Percentiles rank a stretch among this genome's conserved stretches.
Conservation (phyloP, 2,113 vertebrate genomes). For the Pterocles burchelli region DNA sequence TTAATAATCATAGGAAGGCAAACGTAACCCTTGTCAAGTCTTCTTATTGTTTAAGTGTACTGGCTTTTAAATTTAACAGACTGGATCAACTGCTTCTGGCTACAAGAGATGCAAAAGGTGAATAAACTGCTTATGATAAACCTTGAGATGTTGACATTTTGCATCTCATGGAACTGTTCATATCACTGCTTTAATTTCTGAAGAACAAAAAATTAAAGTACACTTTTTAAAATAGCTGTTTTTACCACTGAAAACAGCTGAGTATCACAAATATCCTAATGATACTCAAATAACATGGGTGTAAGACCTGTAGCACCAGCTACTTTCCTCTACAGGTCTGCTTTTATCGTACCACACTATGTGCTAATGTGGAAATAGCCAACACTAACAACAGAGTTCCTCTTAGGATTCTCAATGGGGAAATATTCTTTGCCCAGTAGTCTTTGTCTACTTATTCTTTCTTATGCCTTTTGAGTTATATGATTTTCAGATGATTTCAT, state of each 20-base stretch:
- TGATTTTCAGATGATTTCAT: background rate
- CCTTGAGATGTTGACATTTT: background rate
- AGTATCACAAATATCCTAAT: background rate
- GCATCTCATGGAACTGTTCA: background rate
- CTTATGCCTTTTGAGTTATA: background rate
- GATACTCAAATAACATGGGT: background rate
- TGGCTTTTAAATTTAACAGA: background rate
- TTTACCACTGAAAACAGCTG: background rate
- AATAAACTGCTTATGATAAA: background rate
- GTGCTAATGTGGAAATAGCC: background rate
- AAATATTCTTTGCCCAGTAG: background rate
- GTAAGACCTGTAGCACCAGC: background rate
- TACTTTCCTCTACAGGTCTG: background rate
- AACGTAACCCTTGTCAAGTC: background rate
- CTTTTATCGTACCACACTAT: background rate
- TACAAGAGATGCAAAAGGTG: background rate
- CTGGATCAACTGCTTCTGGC: background rate
- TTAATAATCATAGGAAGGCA: background rate
- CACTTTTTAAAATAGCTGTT: background rate
- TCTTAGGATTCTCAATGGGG: background rate
- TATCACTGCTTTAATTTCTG: background rate
- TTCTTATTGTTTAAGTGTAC: background rate
- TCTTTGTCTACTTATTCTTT: background rate
- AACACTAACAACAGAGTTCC: accelerated
- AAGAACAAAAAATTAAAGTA: background rate